Evolutionary conservation across 2,113 vertebrate genomes (phyloP).

Genomic region (Fulmarus glacialis): DNA sequence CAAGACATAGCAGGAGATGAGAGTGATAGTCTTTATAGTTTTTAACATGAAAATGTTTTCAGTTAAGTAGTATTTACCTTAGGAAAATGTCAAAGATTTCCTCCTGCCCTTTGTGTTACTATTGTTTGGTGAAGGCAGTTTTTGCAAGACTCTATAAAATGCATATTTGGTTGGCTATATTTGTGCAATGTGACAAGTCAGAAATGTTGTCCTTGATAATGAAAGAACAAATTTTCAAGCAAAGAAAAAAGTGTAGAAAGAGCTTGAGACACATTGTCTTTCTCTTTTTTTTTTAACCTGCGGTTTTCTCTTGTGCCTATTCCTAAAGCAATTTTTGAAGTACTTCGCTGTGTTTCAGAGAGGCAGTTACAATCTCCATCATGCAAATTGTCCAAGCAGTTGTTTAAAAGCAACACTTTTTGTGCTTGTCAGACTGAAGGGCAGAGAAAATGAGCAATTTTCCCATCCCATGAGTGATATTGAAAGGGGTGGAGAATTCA

Average conservation of each 20-base stretch:
- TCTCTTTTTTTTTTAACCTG: not conserved
- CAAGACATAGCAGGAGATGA: not conserved
- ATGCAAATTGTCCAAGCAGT: conserved; percentile 21
- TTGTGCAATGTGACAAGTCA: not conserved
- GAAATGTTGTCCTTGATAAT: not conserved
- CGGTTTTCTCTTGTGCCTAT: not conserved
- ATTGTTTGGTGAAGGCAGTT: not conserved
- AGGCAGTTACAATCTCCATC: not conserved
- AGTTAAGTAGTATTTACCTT: not conserved
- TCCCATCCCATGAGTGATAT: not conserved
- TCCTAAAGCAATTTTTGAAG: not conserved
- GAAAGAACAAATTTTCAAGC: not conserved
- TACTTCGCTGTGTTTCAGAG: not conserved
- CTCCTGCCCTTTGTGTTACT: not conserved
- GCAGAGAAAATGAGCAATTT: conserved; percentile 17
- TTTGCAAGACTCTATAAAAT: not conserved
- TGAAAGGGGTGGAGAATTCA: not conserved
- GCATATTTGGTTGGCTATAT: not conserved
- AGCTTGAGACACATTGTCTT: not conserved
- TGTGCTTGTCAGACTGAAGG: conserved; percentile 7
- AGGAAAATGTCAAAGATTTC: not conserved
- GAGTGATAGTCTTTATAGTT: not conserved
- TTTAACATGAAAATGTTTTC: not conserved
- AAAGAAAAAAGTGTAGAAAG: not conserved
- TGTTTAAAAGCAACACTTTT: not conserved